A percentile compares a stretch with the other conserved stretches of the same genome.
These are phyloP conservation scores for Nymphalis c-album DNA, from an alignment of 2,888 invertebrate species.

Conservation along the genomic window DNA sequence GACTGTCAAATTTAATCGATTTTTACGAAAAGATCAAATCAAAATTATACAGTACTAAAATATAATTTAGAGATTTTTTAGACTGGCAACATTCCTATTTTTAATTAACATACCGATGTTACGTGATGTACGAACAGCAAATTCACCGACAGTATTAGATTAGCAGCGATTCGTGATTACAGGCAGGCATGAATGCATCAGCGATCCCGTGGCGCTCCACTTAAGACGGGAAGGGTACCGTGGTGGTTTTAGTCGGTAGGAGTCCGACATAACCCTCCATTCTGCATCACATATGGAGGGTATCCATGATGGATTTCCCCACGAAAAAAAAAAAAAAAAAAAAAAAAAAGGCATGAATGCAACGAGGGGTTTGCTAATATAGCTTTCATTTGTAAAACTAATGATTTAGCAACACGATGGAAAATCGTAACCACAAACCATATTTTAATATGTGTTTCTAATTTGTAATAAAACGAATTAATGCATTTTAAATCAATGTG, in stretches of 20 bases:
- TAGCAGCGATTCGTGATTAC: constrained; percentile 14
- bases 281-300: too few relatives aligned
- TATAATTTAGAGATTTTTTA: neutral
- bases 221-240: too few relatives aligned
- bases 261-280: too few relatives aligned
- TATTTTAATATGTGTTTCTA: too few relatives aligned
- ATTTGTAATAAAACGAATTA: too few relatives aligned
- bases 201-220: too few relatives aligned
- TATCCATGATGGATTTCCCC: too few relatives aligned
- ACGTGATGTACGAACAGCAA: constrained; percentile 8
- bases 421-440: neutral
- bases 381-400: constrained; percentile 6
- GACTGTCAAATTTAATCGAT: too few relatives aligned
- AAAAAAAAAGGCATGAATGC: constrained; percentile 9
- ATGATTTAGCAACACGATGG: neutral
- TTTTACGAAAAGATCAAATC: neutral
- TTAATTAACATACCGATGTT: constrained; percentile 9
- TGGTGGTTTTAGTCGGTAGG: too few relatives aligned
- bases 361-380: constrained; percentile 10
- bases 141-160: constrained; percentile 15
- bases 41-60: neutral
- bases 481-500: too few relatives aligned
- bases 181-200: constrained; percentile 9
- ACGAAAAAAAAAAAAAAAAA: too few relatives aligned
- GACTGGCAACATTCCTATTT: neutral